Base-by-base conservation (phyloP, 1,140 invertebrate genomes). In the Drosophila leontia region DNA sequence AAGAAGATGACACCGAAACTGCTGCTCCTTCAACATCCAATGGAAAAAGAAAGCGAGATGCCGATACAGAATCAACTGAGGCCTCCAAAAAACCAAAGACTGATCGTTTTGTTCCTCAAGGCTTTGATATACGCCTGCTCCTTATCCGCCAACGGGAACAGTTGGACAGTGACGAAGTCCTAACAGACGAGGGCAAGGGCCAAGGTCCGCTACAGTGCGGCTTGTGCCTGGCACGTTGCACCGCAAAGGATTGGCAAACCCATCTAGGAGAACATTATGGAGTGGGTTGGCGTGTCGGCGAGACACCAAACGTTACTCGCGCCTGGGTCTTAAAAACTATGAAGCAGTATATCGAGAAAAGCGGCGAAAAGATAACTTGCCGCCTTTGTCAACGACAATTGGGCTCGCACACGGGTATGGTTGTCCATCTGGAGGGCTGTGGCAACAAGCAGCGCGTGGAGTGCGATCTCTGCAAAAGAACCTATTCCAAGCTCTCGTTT, bases 191-290 rank as follows among this genome's bases (percentile, higher is more conserved):
- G 9, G 80, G 74, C 1, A 39, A 53, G 9, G 80, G 78, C 6
- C n/a, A 51, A 8, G 83, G 80, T 3, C 34, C 48, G 0, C 13
- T 76, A 7, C 76, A 91, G 29, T 92, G 91, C 67, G 91, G 91
- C 8, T 44, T 92, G 26, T 92, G 91, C 51, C 50, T 91, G 11
- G 64, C 45, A 7, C 77, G 80, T 5, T 76, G 56, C 23, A 58
- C 55, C 3, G 39, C 61, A 19, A 23, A 37, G 0, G 15, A 59
- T 15, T 92, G 82, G 85, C 39, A 50, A 13, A 1, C 1, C 0
- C 91, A 92, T 61, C 37, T 91, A 2, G 35, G 34, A 1, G 68
- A 79, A 37, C 91, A 92, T 53, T 92, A 92, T 55, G 91, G 91
- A 44, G 71, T 92, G 2, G 91, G 91, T 12, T 92, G 91, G 91